These are phyloP conservation scores for Eupithecia inturbata DNA, from an alignment of 2,888 invertebrate genomes.

Conservation along the genomic window DNA sequence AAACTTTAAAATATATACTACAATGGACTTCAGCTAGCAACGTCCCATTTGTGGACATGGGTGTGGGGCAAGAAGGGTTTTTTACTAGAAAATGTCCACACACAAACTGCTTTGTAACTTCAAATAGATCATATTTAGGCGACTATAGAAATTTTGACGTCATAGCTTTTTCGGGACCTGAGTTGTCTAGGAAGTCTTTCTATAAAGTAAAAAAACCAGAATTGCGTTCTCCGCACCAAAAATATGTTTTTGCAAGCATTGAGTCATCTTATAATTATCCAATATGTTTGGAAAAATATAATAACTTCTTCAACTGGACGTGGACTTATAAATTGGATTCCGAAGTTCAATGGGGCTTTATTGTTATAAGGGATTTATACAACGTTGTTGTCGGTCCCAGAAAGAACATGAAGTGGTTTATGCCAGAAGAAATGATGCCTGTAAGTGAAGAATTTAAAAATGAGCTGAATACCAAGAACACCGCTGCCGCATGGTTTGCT, in stretches of 20 bases:
- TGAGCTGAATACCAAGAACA: conserved; percentile 51
- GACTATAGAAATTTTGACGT: conserved; percentile 48
- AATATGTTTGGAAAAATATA: conserved; percentile 49
- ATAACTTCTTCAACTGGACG: conserved; percentile 69
- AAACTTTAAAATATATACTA: conserved; percentile 62
- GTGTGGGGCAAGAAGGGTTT: conserved; percentile 58
- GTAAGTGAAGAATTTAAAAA: conserved; percentile 53
- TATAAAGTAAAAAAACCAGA: conserved; percentile 44
- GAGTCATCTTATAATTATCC: conserved; percentile 65
- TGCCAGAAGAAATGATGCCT: conserved; percentile 54
- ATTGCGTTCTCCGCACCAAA: conserved; percentile 56
- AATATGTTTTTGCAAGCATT: conserved; percentile 63
- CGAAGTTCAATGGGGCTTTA: conserved; percentile 61
- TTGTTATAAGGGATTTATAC: conserved; percentile 60
- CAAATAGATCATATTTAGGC: conserved; percentile 39
- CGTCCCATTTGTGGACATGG: conserved; percentile 63
- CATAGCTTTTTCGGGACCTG: conserved; percentile 46
- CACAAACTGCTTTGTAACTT: conserved; percentile 62
- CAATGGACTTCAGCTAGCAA: conserved; percentile 59
- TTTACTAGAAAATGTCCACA: conserved; percentile 57
- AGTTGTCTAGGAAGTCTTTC: conserved; percentile 15
- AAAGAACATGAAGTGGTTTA: conserved; percentile 64
- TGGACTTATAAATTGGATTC: conserved; percentile 67
- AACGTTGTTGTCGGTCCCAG: conserved; percentile 63
- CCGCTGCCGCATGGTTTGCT: conserved; percentile 58